A percentile compares a stretch with the other conserved stretches of the same genome.
phyloP scores from a whole-genome alignment of 2,797 vertebrate species.

The Aphelocoma californica region DNA sequence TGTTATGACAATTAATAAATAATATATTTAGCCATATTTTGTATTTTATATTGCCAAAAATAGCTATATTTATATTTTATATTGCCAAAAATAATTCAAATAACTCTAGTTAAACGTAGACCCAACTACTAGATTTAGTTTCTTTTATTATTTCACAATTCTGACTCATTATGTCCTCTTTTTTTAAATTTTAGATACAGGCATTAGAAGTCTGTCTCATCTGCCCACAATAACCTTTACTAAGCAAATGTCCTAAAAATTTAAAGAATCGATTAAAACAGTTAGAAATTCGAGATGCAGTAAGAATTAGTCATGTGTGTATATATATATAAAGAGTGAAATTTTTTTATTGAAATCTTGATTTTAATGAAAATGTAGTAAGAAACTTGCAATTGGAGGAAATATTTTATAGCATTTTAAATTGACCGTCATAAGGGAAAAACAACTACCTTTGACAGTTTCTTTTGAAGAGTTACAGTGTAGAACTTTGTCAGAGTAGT shows the following conservation, averaged over 20 bases:
- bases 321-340: neutral
- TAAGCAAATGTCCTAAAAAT: neutral
- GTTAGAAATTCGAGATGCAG: neutral
- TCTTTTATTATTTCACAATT: neutral
- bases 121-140: neutral
- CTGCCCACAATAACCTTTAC: neutral
- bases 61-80: neutral
- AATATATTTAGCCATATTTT: neutral
- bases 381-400: neutral
- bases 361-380: neutral
- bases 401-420: neutral
- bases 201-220: neutral
- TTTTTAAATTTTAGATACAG: neutral
- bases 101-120: neutral
- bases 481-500: neutral
- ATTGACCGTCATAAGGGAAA: neutral
- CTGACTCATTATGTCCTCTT: neutral
- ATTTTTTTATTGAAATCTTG: neutral
- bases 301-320: neutral
- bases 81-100: neutral
- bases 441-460: neutral
- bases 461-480: neutral
- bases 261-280: neutral
- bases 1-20: neutral
- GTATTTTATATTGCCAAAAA: neutral